Base-by-base conservation (phyloP, 2,797 vertebrate species). In the Sebastolobus altivelis region DNA sequence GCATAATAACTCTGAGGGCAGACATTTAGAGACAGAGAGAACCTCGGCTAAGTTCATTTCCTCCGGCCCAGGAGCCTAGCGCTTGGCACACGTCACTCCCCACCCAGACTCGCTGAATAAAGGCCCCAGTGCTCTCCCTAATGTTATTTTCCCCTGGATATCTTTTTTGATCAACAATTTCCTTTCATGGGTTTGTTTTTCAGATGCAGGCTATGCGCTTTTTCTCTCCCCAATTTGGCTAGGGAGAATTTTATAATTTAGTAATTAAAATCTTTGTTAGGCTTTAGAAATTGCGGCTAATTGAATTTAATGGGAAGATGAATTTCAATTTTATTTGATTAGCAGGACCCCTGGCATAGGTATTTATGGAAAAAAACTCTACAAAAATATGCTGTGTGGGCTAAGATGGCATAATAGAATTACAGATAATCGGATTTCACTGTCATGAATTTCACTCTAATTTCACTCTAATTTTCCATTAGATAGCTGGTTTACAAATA, bases 241-340 rank as follows among this genome's bases (percentile, higher is more conserved):
- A 97, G 97, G 96, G 98, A 99, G 98, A 99, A 97, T 99, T 99
- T 98, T 98, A 98, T 98, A 99, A 99, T 99, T 99, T 99, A 99
- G 98, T 99, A 99, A 99, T 99, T 99, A 99, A 99, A 99, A 99
- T 99, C 98, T 99, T 98, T 99, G 98, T 99, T 99, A 99, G 98
- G 98, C 97, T 99, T 99, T 99, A 98, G 98, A 99, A 99, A 99
- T 99, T 98, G 97, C 96, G 92, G 95, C 97, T 99, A 99, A 99
- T 99, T 99, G 97, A 99, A 99, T 99, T 99, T 99, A 99, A 99
- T 99, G 97, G 98, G 97, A 98, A 99, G 98, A 99, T 99, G 98
- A 99, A 99, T 99, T 99, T 99, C 98, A 99, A 98, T 99, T 98
- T 99, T 98, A 99, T 99, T 99, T 97, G 98, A 99, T 99, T 99